Base-by-base conservation (phyloP, 1,140 invertebrate species). In the Mya arenaria region DNA sequence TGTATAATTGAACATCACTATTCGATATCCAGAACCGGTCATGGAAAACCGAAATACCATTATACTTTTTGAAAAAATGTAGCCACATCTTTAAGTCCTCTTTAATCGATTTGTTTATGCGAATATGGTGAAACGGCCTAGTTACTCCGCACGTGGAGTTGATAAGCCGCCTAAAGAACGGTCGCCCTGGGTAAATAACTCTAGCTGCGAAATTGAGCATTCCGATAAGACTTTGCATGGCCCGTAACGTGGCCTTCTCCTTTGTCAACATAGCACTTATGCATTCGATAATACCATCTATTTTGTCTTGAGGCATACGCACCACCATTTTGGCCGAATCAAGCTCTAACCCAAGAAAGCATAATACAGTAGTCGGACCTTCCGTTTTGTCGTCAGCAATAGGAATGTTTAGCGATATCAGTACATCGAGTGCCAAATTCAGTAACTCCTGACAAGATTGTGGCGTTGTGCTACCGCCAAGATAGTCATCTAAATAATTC, bases 161-260 rank as follows among this genome's bases (percentile, higher is more conserved):
- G 66, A 58, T 65, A 10, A 86, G 36, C 4, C 73, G 62, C 4
- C 75, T 48, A 17, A 25, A 34, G 41, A 86, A 86, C 17, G 83
- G 28, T 15, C 75, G 34, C 1, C 84, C 80, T 25, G 66, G n/a
- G 5, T 39, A 36, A 2, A 83, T 30, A 25, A 75, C 84, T 25
- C 41, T 63, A n/a, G 72, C 52, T 23, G 55, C 55, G 69, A 83
- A 85, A 48, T 68, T 74, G 19, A 86, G 63, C 0, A 34, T 17
- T n/a, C 85, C 85, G 0, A 74, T 66, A 17, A 84, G 25, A 5
- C 71, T 81, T 60, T 86, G 82, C 62, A 84, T 48, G 10, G 75
- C 63, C 17, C 56, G 72, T 23, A 71, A 32, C n/a, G 66, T 62
- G 10, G 56, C 30, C 30, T 60, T 60, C 30, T 8, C 19, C 30